Evolutionary conservation across 2,113 vertebrate genomes (phyloP).

Genomic region (Blennius ocellaris): DNA sequence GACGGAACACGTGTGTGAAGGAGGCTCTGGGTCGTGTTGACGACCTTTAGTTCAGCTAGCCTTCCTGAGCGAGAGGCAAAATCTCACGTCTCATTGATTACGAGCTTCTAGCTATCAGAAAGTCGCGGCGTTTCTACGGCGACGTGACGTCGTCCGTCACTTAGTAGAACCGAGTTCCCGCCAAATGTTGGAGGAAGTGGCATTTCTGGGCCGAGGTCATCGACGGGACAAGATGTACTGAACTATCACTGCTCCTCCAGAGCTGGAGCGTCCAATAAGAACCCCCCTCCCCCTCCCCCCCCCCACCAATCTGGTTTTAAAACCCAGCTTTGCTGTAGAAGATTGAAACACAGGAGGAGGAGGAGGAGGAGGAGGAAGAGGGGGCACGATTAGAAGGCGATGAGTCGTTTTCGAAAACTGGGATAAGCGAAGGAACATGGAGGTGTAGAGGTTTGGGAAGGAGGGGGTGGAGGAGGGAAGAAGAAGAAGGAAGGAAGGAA

Average conservation of each 20-base stretch:
- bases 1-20: too few relatives aligned
- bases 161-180: conserved; percentile 47
- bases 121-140: too few relatives aligned
- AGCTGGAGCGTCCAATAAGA: conserved; percentile 26
- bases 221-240: conserved; percentile 12
- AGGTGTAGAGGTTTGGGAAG: neutral
- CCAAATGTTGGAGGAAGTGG: conserved; percentile 35
- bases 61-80: too few relatives aligned
- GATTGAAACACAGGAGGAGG: conserved; percentile 31
- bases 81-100: too few relatives aligned
- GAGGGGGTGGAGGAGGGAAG: conserved; percentile 22
- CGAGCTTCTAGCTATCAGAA: too few relatives aligned
- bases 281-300: too few relatives aligned
- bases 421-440: conserved; percentile 62
- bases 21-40: too few relatives aligned
- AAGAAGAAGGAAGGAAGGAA: neutral
- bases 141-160: conserved; percentile 26
- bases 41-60: too few relatives aligned
- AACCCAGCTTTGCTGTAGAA: conserved; percentile 21
- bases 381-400: conserved; percentile 32
- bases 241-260: neutral
- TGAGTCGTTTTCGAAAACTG: conserved; percentile 66
- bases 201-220: conserved; percentile 26
- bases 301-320: conserved; percentile 8
- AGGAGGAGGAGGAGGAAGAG: neutral